Base-by-base conservation (phyloP, 1,140 invertebrate genomes). In the Sarcophaga peregrina region DNA sequence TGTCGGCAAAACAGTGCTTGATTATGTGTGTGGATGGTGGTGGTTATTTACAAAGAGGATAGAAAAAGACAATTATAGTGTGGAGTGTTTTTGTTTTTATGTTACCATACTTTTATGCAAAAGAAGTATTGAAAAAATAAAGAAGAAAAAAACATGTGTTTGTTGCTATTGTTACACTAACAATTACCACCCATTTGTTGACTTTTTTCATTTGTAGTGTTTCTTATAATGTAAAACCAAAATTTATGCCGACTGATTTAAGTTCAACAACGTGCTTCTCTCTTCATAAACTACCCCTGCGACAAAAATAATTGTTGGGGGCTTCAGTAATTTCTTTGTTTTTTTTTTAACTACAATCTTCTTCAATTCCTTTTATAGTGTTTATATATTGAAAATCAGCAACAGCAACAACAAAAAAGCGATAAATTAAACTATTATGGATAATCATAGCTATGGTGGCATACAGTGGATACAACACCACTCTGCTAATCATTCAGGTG, bases 401-500 rank as follows among this genome's bases (percentile, higher is more conserved):
- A 52, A n/a, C 17, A 25, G 62, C 7, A 72, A 20, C 25, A n/a
- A 72, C 20, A 72, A 13, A 0, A 9, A 8, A 37, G 4, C 25
- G 25, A 37, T 37, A 37, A 37, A 52, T 78, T 20, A 78, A 78
- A n/a, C n/a, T 17, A 48, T 54, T 20, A 84, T 84, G 83, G 81
- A 84, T 20, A 25, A 45, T 46, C 74, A 82, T 82, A n/a, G n/a
- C 62, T 81, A 62, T 62, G 52, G 47, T 72, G 86, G 85, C 84
- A 88, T 89, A 81, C 87, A 88, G 75, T 89, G 88, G 88, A 89
- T 89, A 85, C 87, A 88, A 74, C 87, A 88, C 81, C 85, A 87
- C 50, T 50, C 81, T 9, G 47, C 9, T 8, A 48, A 78, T 78
- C 75, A 78, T 11, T 78, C 75, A 75, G 82, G 50, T n/a, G 83